phyloP scores from a whole-genome alignment of 2,888 invertebrate species.

The Nasonovia ribisnigri region DNA sequence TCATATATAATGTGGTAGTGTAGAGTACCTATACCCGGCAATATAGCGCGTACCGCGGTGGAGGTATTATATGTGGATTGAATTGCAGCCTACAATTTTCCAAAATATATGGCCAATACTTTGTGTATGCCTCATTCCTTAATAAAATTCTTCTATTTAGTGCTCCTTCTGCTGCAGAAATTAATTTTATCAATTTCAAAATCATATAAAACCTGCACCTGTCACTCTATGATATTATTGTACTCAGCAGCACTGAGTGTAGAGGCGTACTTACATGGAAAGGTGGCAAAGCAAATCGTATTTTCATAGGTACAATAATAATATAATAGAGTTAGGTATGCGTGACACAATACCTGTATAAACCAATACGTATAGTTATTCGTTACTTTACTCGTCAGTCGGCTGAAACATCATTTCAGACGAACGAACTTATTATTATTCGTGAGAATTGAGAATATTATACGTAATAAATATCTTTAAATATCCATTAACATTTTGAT shows the following conservation, averaged over 20 bases:
- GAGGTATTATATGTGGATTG: not conserved
- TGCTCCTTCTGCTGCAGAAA: not conserved
- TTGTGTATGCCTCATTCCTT: not conserved
- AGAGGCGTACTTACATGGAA: not conserved
- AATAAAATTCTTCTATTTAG: not conserved
- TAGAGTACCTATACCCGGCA: not conserved
- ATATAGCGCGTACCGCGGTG: not conserved
- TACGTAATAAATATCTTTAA: not conserved
- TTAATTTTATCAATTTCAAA: not conserved
- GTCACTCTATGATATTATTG: not conserved
- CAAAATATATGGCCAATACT: not conserved
- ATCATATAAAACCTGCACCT: not conserved
- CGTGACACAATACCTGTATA: not conserved
- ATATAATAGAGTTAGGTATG: not conserved
- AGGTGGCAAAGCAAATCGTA: slow-evolving; percentile 3
- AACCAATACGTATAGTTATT: not conserved
- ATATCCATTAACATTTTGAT: not conserved
- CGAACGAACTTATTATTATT: not conserved
- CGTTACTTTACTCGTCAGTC: not conserved
- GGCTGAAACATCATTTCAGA: not conserved
- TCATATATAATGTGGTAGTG: not conserved
- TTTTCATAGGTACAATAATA: not conserved
- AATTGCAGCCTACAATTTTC: not conserved
- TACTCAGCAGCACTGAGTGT: not conserved
- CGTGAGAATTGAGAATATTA: not conserved